A percentile compares a stretch with the other conserved stretches of the same genome.
Conservation (phyloP, 2,113 vertebrate genomes). For the Bambusicola thoracicus region DNA sequence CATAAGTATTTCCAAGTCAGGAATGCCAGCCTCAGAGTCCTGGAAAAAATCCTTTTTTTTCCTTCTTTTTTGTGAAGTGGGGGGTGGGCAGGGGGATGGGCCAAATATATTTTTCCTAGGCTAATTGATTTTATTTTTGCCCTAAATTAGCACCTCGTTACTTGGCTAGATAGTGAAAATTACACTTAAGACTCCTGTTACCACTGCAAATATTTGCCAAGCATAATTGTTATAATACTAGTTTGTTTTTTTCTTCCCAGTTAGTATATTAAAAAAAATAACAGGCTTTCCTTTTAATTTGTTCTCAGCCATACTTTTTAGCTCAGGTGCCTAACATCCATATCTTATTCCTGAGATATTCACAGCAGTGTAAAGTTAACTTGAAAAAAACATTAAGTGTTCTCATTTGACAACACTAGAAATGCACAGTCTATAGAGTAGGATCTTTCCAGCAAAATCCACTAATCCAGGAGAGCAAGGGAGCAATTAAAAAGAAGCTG, state of each 20-base stretch:
- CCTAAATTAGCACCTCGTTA: not conserved
- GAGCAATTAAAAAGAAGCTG: not conserved
- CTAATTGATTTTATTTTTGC: not conserved
- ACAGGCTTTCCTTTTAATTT: not conserved
- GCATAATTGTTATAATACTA: not conserved
- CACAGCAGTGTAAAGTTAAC: not conserved
- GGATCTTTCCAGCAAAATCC: not conserved
- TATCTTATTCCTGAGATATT: not conserved
- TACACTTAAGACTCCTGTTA: not conserved
- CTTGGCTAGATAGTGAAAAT: not conserved
- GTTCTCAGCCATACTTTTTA: not conserved
- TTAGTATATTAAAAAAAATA: not conserved
- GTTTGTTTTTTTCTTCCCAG: not conserved
- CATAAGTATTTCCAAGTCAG: not conserved
- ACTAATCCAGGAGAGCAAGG: not conserved
- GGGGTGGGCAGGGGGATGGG: rapidly evolving
- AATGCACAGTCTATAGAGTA: not conserved
- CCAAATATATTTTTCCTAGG: not conserved
- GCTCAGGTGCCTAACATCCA: not conserved
- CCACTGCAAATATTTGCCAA: not conserved
- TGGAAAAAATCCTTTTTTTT: not conserved
- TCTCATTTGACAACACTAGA: not conserved
- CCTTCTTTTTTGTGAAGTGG: not conserved
- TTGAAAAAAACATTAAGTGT: not conserved
- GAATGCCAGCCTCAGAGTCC: not conserved